A percentile compares a stretch with the other conserved stretches of the same genome.
Conservation (phyloP, 2,113 vertebrate species). For the Mugil cephalus region DNA sequence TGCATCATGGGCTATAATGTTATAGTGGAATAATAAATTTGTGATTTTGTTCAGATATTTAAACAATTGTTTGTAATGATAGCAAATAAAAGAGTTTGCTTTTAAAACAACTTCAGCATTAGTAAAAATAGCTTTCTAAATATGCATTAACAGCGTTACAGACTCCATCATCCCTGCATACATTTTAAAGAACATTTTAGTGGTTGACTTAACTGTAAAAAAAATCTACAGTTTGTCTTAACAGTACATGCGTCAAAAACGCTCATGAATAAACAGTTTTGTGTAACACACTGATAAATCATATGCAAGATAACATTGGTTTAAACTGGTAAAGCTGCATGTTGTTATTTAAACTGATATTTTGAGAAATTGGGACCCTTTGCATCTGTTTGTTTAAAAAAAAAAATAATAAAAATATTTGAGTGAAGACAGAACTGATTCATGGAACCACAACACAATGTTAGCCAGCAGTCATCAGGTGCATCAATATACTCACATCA, state of each 20-base stretch:
- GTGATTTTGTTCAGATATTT: not conserved
- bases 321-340: constrained; percentile 14
- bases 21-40: constrained; percentile 5
- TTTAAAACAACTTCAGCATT: constrained; percentile 16
- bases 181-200: constrained; percentile 17
- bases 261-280: not conserved
- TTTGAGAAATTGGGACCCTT: constrained; percentile 22
- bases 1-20: constrained; percentile 1
- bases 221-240: constrained; percentile 10
- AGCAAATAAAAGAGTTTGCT: not conserved
- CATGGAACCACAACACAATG: constrained; percentile 37
- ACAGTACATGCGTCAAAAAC: not conserved
- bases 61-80: constrained; percentile 1
- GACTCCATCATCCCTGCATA: constrained; percentile 1
- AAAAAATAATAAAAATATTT: not conserved
- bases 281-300: constrained; percentile 5
- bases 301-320: constrained; percentile 1
- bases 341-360: not conserved
- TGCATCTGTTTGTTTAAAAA: constrained; percentile 35
- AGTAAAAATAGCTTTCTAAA: not conserved
- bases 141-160: not conserved
- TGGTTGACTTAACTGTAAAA: constrained; percentile 1
- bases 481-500: constrained; percentile 35
- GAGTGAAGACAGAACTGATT: constrained; percentile 27
- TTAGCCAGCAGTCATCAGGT: constrained; percentile 33